A percentile compares a stretch with the other conserved stretches of the same genome.
These are phyloP conservation scores for Huso huso DNA, from an alignment of 2,797 vertebrate species.

Conservation along the genomic window DNA sequence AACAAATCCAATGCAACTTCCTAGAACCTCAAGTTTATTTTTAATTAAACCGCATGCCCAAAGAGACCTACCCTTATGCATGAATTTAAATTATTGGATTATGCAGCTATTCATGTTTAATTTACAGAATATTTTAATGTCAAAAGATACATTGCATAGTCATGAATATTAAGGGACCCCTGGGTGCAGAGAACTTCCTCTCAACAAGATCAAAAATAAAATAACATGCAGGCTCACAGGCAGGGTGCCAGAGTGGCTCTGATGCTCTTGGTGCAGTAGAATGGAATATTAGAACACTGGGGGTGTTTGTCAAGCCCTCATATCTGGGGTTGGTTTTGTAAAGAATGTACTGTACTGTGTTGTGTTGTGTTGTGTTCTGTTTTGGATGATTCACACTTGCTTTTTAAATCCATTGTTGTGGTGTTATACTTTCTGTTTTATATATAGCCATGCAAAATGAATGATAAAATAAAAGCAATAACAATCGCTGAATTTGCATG, in stretches of 20 bases:
- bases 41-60: slow-evolving; percentile 36
- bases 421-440: too few species aligned
- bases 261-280: slow-evolving; percentile 38
- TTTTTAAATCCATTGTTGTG: too few species aligned
- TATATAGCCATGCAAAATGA: too few species aligned
- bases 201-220: slow-evolving; percentile 48
- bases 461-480: too few species aligned
- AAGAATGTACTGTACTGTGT: neutral
- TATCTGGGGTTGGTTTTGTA: slow-evolving; percentile 3
- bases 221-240: slow-evolving; percentile 41
- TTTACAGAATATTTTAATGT: slow-evolving; percentile 53
- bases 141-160: slow-evolving; percentile 53
- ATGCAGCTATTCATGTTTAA: slow-evolving; percentile 53
- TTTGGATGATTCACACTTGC: too few species aligned
- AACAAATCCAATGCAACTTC: slow-evolving; percentile 21
- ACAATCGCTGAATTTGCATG: too few species aligned
- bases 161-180: slow-evolving; percentile 53
- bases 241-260: slow-evolving; percentile 36
- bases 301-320: slow-evolving; percentile 19
- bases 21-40: slow-evolving; percentile 35
- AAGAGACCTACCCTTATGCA: slow-evolving; percentile 32
- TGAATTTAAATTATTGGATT: slow-evolving; percentile 45
- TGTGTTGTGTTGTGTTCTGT: too few species aligned
- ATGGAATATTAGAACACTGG: slow-evolving; percentile 27
- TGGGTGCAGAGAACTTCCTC: slow-evolving; percentile 37